Conservation (phyloP, 2,113 vertebrate genomes). For the Marmota monax region DNA sequence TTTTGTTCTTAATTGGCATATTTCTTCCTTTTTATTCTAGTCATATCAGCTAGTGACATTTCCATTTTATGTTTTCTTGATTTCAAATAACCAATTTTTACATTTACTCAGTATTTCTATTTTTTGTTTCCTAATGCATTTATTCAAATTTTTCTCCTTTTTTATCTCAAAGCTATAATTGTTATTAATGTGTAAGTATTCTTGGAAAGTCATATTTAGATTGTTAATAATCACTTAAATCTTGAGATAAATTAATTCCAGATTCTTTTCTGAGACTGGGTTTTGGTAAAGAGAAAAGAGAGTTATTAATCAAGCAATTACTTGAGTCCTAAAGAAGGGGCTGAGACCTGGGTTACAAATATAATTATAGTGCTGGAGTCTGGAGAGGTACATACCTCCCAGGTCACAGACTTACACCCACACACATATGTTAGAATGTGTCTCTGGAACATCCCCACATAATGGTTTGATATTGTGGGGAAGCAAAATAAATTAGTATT, state of each 20-base stretch:
- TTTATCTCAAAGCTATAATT: slow-evolving; percentile 2
- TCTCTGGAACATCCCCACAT: not conserved
- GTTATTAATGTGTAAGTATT: slow-evolving; percentile 38
- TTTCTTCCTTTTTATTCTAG: not conserved
- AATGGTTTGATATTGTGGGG: not conserved
- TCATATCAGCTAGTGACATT: not conserved
- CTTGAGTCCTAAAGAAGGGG: not conserved
- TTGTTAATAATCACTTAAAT: not conserved
- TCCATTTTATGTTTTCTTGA: not conserved
- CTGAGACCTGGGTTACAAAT: fast-evolving
- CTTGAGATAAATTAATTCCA: not conserved
- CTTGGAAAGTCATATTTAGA: not conserved
- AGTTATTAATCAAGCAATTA: not conserved
- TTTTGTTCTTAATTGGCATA: not conserved
- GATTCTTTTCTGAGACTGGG: not conserved
- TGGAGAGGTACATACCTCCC: not conserved
- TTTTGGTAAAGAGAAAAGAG: not conserved
- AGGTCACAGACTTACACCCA: not conserved
- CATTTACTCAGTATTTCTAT: slow-evolving; percentile 10
- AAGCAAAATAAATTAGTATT: not conserved
- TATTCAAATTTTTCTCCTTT: slow-evolving; percentile 28
- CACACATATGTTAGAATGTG: not conserved
- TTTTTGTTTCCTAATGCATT: not conserved
- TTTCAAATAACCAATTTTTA: slow-evolving; percentile 42
- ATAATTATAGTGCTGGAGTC: fast-evolving